Evolutionary conservation across 2,113 vertebrate species (phyloP), one percentile per base, ranked within the genome.

Genomic region (Microcebus murinus): DNA sequence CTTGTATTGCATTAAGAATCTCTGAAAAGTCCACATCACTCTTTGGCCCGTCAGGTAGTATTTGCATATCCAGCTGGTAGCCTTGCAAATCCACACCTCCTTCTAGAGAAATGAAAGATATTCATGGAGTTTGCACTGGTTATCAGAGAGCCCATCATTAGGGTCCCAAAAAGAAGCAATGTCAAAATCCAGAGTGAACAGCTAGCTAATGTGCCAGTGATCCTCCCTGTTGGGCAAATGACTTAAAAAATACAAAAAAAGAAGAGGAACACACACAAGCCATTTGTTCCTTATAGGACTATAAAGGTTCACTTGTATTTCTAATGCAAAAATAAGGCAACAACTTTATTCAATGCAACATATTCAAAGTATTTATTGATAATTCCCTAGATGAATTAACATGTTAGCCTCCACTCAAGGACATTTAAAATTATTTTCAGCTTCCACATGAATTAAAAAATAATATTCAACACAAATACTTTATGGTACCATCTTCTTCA

Each of bases 1-100:
- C 99, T 98, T 99, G 98, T 97, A 99, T 98, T 98, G 98, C 99
- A 98, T 98, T 99, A 98, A 98, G 98, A 98, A 99, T 99, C 98
- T 99, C 98, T 98, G 98, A 98, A 98, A 99, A 99, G 97, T 99
- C 98, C 98, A 98, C 98, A 97, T 98, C 98, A 98, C 97, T 99
- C 98, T 98, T 99, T 98, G 97, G 97, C 84, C 93, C 97, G 25
- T 98, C 98, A 97, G 98, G 97, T 96, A 98, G 97, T 98, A 98
- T 98, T 98, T 98, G 98, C 2, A 98, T 98, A 98, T 98, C 98
- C 98, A 98, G 97, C 36, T 7, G 97, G 98, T 98, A 98, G 98
- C 97, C 98, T 98, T 98, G 99, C 96, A 98, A 99, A 98, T 98
- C 98, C 97, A 98, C 95, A 98, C 98, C 98, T 98, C 98, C 98